phyloP scores from a whole-genome alignment of 2,888 invertebrate genomes.

The Andrena chrysosceles region DNA sequence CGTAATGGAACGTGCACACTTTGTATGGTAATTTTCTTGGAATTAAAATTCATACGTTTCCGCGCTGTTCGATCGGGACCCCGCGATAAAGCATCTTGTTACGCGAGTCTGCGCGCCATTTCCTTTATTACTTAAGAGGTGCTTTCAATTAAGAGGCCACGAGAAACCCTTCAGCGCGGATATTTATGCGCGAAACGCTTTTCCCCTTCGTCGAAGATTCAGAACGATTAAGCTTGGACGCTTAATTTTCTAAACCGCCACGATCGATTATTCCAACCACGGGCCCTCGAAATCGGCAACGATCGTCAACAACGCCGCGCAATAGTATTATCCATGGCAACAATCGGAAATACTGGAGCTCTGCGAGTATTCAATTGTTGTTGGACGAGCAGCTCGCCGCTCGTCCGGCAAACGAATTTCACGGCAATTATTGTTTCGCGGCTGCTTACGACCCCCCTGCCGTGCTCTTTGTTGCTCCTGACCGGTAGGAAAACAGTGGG shows the following conservation, averaged over 20 bases:
- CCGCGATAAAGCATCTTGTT: constrained; percentile 9
- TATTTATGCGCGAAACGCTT: not conserved
- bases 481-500: not conserved
- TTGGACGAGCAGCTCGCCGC: constrained; percentile 50
- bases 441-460: constrained; percentile 6
- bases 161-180: not conserved
- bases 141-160: not conserved
- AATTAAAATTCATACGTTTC: constrained; percentile 58
- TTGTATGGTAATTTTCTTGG: constrained; percentile 57
- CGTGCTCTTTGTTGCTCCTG: constrained; percentile 6
- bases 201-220: too few relatives aligned
- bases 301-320: constrained; percentile 32
- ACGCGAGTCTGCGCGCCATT: not conserved
- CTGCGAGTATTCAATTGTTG: constrained; percentile 53
- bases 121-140: not conserved
- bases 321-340: constrained; percentile 60
- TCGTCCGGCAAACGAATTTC: constrained; percentile 63
- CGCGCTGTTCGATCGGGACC: constrained; percentile 13
- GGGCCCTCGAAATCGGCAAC: constrained; percentile 39
- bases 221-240: constrained; percentile 8
- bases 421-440: constrained; percentile 64
- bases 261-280: constrained; percentile 35
- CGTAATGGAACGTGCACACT: constrained; percentile 32
- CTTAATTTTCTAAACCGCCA: constrained; percentile 14
- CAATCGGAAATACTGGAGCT: constrained; percentile 72